phyloP scores from a whole-genome alignment of 1,140 invertebrate species.

The Lordiphosa mommai region DNA sequence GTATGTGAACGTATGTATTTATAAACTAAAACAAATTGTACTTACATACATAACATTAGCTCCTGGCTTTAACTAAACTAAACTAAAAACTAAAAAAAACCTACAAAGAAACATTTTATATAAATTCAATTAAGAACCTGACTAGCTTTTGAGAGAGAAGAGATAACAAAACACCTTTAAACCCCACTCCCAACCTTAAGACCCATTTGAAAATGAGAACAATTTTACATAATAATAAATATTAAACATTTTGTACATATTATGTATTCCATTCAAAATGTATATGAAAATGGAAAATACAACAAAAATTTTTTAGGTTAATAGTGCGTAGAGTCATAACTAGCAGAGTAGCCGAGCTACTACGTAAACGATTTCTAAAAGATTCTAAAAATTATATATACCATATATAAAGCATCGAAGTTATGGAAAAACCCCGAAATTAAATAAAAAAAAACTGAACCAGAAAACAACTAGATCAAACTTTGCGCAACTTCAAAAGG shows the following conservation, averaged over 20 bases:
- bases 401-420: conserved; percentile 55
- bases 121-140: conserved; percentile 70
- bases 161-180: conserved; percentile 2
- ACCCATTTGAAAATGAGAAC: conserved; percentile 22
- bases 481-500: conserved; percentile 26
- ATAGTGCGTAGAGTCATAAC: conserved; percentile 40
- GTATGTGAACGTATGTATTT: neutral
- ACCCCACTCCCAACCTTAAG: conserved; percentile 1
- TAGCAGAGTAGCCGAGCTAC: conserved; percentile 71
- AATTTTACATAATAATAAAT: conserved; percentile 66
- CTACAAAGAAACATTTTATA: conserved; percentile 41
- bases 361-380: conserved; percentile 67
- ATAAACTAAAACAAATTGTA: conserved; percentile 9
- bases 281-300: conserved; percentile 8
- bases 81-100: conserved; percentile 25
- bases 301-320: conserved; percentile 15
- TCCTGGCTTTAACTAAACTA: conserved; percentile 45
- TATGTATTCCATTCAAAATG: conserved; percentile 44
- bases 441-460: neutral
- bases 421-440: conserved; percentile 37
- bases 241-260: conserved; percentile 35
- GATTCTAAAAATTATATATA: conserved; percentile 68
- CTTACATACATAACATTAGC: conserved; percentile 12
- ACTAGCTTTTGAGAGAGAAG: conserved; percentile 59
- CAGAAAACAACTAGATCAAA: conserved; percentile 14